Conservation (phyloP, 2,888 invertebrate genomes). For the Acanthopleura granulata region DNA sequence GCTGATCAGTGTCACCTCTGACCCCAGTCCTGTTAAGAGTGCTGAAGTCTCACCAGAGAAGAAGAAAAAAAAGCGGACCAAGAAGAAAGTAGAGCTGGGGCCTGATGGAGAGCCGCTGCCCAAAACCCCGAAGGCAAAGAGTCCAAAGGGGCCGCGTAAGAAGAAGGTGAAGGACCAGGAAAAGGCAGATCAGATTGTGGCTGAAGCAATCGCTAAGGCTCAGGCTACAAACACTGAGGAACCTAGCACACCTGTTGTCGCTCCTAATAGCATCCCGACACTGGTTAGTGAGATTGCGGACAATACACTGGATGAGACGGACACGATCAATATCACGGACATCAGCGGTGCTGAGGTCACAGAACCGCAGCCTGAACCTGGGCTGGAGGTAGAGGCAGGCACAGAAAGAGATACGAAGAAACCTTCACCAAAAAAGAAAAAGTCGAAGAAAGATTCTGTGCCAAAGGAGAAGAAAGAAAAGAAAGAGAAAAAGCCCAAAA, state of each 20-base stretch:
- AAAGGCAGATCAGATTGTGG: conserved; percentile 31
- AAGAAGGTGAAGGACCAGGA: conserved; percentile 25
- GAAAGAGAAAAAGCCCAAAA: conserved; percentile 11
- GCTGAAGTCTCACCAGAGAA: conserved; percentile 8
- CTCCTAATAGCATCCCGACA: background rate
- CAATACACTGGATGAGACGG: background rate
- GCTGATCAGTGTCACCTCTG: background rate
- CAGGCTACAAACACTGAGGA: conserved; percentile 21
- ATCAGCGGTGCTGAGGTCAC: background rate
- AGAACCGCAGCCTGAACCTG: background rate
- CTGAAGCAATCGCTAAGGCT: conserved; percentile 34
- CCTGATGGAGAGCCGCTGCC: background rate
- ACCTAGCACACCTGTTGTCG: no score
- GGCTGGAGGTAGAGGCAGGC: background rate
- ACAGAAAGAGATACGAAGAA: background rate
- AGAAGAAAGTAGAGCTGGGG: background rate
- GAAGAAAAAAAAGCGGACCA: conserved; percentile 2
- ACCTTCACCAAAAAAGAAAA: conserved; percentile 4
- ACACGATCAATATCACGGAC: conserved; percentile 6
- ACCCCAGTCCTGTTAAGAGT: background rate
- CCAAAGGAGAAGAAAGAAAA: conserved; percentile 9
- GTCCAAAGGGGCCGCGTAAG: conserved; percentile 3
- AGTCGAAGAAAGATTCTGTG: background rate
- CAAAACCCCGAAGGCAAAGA: background rate
- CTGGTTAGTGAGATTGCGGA: conserved; percentile 20